Base-by-base conservation (phyloP, 2,888 invertebrate species). In the Trachelus tabidus region DNA sequence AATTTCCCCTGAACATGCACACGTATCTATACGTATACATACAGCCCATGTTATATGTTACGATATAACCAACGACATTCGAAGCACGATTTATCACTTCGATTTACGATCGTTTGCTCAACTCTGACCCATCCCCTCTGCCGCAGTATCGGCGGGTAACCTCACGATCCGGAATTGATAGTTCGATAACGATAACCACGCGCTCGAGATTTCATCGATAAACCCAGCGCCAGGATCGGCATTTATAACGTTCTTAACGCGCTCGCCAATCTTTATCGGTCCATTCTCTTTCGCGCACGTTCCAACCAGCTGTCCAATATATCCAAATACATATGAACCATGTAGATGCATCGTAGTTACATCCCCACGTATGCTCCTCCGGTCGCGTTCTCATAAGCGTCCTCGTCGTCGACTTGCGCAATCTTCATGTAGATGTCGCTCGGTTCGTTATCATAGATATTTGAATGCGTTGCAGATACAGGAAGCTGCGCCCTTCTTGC, bases 161-260 rank as follows among this genome's bases (percentile, higher is more conserved):
- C 75, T 69, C 75, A n/a, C 31, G 34, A 68, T 74, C 68, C 40
- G 73, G 68, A 77, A 75, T 68, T 34, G 71, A 71, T 34, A 71
- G 33, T 34, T 34, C 71, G 71, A 71, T 71, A 34, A 71, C 71
- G 71, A 71, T 31, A 71, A 71, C 15, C 71, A 34, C 71, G 71
- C 23, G 71, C 71, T 34, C 71, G 34, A 71, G 71, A 71, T 71
- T 71, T 31, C 71, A 71, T 71, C 71, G 33, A 34, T 71, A 31
- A 34, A 71, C 71, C 33, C 71, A 31, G 34, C 71, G 71, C 71
- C 31, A 71, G 56, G 56, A 56, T 56, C 56, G 15, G 56, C 56
- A 56, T 56, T 56, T 56, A 56, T 56, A 71, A 71, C 33, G 71
- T 34, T 71, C 71, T 71, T 71, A 71, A 71, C 33, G 81, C 85